Conservation (phyloP, 2,797 vertebrate genomes). For the Trematomus bernacchii region DNA sequence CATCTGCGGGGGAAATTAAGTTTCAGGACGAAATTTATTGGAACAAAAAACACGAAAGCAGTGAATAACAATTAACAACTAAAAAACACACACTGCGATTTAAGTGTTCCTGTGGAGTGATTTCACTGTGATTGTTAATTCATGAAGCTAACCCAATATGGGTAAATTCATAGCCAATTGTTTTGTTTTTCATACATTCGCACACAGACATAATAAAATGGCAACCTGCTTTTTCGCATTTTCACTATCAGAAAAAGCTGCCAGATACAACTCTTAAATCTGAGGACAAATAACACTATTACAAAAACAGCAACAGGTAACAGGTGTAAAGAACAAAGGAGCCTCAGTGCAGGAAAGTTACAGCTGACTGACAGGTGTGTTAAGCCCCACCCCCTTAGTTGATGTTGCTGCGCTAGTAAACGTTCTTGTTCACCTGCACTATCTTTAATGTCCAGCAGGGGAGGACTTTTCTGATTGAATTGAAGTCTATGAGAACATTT, state of each 20-base stretch:
- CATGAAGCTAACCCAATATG: slow-evolving; percentile 79
- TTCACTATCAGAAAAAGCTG: slow-evolving; percentile 37
- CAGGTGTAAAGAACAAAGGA: not conserved
- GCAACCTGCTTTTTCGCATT: slow-evolving; percentile 1
- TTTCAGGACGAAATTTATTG: too few relatives aligned
- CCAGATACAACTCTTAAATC: slow-evolving; percentile 6
- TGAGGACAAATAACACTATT: not conserved
- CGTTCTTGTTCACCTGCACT: too few relatives aligned
- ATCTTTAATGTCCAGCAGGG: too few relatives aligned
- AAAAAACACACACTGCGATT: not conserved
- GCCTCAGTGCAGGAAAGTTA: slow-evolving; percentile 40
- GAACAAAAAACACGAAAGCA: too few relatives aligned
- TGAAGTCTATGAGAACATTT: too few relatives aligned
- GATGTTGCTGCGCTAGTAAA: too few relatives aligned
- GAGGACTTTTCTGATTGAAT: too few relatives aligned
- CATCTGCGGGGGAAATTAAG: too few relatives aligned
- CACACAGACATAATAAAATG: not conserved
- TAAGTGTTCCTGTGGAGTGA: slow-evolving; percentile 1
- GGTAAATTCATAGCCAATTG: slow-evolving; percentile 65
- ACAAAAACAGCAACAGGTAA: not conserved
- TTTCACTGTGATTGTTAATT: slow-evolving; percentile 25
- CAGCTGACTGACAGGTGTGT: not conserved
- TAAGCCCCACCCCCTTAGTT: slow-evolving; percentile 35
- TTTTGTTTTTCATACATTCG: slow-evolving; percentile 16
- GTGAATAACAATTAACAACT: not conserved